Base-by-base conservation (phyloP, 2,888 invertebrate genomes). In the Mesochorus sp. region DNA sequence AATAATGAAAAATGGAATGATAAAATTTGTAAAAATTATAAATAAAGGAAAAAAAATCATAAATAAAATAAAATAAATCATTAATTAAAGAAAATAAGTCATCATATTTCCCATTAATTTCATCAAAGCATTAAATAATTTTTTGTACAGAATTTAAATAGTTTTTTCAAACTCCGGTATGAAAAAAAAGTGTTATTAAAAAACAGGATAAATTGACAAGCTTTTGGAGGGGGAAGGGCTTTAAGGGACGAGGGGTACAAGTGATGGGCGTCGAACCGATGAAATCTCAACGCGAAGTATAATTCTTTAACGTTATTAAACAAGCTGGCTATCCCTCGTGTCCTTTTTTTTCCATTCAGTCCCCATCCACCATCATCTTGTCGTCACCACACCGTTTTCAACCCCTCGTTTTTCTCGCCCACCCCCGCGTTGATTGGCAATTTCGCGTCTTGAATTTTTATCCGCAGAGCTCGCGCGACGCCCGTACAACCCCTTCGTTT, bases 401-500 rank as follows among this genome's bases (percentile, higher is more conserved):
- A 44, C 44, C 76, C 71, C 68, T 64, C 59, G 67, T 47, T 64
- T 66, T 59, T 57, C 79, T 64, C 76, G 74, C 57, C 64, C 53
- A 37, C 80, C 84, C 83, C 85, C 82, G 83, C 87, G 86, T 87
- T 90, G 91, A 91, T 91, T 91, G 91, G 87, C 89, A 91, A 91
- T 91, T 91, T 90, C 88, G 86, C 90, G 90, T 91, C 91, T 90
- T 90, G 91, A 90, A 91, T 90, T 91, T 91, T 91, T 90, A 90
- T 89, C 87, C 87, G 76, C n/a, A n/a, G n/a, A n/a, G 39, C 82
- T 81, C 68, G 61, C 42, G 70, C 66, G 77, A 57, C 79, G 78
- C 66, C n/a, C 76, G 61, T 80, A 82, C 86, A 88, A 89, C 88
- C 89, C 89, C 89, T 90, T 91, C 91, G 88, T 90, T 91, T 91